Conservation (phyloP, 1,140 invertebrate species). For the Drosophila guanche region DNA sequence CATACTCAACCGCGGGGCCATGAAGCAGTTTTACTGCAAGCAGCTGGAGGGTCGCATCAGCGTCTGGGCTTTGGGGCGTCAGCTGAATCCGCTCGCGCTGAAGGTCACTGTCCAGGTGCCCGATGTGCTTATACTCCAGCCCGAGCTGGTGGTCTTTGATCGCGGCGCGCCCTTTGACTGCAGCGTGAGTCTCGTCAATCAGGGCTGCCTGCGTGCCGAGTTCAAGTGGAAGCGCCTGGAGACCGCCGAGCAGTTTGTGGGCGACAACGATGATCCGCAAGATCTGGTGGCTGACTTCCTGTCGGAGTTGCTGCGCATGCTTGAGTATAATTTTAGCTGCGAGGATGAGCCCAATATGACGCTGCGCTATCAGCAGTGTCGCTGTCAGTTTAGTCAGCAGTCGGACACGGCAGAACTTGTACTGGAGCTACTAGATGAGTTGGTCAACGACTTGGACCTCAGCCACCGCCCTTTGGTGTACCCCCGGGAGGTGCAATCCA, state of each 20-base stretch:
- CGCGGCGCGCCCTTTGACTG: slow-evolving; percentile 25
- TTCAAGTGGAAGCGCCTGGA: slow-evolving; percentile 68
- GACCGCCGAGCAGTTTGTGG: slow-evolving; percentile 42
- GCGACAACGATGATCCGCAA: slow-evolving; percentile 45
- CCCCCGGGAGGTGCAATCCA: background rate
- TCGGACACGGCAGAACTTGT: slow-evolving; percentile 40
- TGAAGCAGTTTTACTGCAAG: slow-evolving; percentile 43
- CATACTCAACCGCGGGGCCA: slow-evolving; percentile 33
- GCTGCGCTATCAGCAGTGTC: slow-evolving; percentile 61
- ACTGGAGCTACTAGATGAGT: slow-evolving; percentile 62
- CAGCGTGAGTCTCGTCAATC: slow-evolving; percentile 47
- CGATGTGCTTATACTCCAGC: slow-evolving; percentile 50
- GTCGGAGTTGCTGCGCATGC: slow-evolving; percentile 60
- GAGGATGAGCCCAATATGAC: slow-evolving; percentile 65
- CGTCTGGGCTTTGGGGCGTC: slow-evolving; percentile 26
- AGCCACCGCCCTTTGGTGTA: slow-evolving; percentile 43
- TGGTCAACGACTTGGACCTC: slow-evolving; percentile 68
- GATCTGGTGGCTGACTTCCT: slow-evolving; percentile 56
- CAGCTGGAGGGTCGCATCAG: slow-evolving; percentile 56
- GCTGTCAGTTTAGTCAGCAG: slow-evolving; percentile 37
- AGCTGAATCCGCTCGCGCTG: slow-evolving; percentile 38
- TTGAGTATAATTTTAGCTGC: slow-evolving; percentile 65
- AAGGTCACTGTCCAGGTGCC: slow-evolving; percentile 43
- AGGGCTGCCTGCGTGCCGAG: slow-evolving; percentile 47
- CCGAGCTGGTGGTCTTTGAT: slow-evolving; percentile 64